Evolutionary conservation across 2,113 vertebrate genomes (phyloP).

Genomic region (Polypterus senegalus): DNA sequence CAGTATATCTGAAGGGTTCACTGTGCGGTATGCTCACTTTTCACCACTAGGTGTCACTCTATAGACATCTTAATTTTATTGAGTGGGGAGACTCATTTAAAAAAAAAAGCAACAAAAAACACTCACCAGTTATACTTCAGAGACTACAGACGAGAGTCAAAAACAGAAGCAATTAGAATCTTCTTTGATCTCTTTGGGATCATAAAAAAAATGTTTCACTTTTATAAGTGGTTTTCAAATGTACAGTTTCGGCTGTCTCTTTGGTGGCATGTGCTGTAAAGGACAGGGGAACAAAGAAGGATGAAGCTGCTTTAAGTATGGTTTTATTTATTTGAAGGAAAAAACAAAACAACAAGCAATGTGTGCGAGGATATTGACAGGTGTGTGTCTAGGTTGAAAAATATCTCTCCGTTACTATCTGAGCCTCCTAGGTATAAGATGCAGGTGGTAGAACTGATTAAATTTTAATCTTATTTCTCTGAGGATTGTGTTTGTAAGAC

Average conservation of each 20-base stretch:
- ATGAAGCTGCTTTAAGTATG: background rate
- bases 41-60: constrained; percentile 18
- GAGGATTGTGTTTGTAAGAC: constrained; percentile 5
- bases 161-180: constrained; percentile 6
- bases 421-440: constrained; percentile 8
- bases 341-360: background rate
- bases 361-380: constrained; percentile 12
- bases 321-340: background rate
- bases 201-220: constrained; percentile 5
- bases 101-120: background rate
- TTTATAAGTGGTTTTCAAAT: constrained; percentile 1
- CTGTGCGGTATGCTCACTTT: background rate
- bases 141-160: constrained; percentile 5
- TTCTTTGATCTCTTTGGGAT: background rate
- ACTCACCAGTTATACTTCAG: background rate
- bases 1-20: background rate
- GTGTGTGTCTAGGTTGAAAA: constrained; percentile 13
- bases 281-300: background rate
- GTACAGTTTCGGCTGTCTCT: background rate
- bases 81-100: background rate
- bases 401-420: constrained; percentile 14
- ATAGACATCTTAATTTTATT: constrained; percentile 9
- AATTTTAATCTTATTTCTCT: constrained; percentile 20
- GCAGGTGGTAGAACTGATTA: constrained; percentile 20
- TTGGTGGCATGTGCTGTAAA: background rate